Evolutionary conservation across 2,113 vertebrate genomes (phyloP).

Genomic region (Pollachius pollachius): DNA sequence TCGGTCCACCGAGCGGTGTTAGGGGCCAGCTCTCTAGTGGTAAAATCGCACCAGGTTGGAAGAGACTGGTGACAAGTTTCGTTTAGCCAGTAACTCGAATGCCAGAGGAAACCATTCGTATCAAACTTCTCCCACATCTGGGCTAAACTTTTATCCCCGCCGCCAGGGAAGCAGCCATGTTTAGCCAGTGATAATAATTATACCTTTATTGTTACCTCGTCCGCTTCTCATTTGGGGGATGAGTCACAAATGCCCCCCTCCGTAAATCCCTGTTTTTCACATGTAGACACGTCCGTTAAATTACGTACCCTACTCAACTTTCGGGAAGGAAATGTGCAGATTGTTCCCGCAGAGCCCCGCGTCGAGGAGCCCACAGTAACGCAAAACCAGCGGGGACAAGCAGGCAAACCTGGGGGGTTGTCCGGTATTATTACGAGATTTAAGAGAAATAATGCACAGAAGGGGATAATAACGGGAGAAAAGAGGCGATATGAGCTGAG

Average conservation of each 20-base stretch:
- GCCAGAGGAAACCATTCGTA: conserved; percentile 21
- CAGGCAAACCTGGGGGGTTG: conserved; percentile 24
- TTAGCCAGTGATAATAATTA: conserved; percentile 65
- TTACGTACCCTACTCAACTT: conserved; percentile 46
- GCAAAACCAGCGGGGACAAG: conserved; percentile 24
- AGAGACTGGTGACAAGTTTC: conserved; percentile 21
- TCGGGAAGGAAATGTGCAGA: conserved; percentile 50
- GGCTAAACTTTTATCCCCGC: conserved; percentile 73
- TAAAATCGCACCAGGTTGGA: conserved; percentile 30
- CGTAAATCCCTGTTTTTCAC: not conserved
- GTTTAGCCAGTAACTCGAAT: conserved; percentile 31
- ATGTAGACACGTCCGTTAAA: conserved; percentile 2
- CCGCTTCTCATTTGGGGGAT: conserved; percentile 20
- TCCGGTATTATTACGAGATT: too few relatives aligned
- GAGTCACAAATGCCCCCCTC: conserved; percentile 22
- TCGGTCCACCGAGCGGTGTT: too few relatives aligned
- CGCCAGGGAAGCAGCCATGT: conserved; percentile 26
- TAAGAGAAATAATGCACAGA: not conserved
- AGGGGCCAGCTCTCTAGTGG: conserved; percentile 22
- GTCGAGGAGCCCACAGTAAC: conserved; percentile 37
- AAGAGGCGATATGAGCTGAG: not conserved
- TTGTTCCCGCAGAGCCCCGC: conserved; percentile 47
- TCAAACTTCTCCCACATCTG: conserved; percentile 68
- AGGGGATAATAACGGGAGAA: not conserved
- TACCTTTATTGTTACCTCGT: conserved; percentile 41